Base-by-base conservation (phyloP, 2,113 vertebrate species). In the Calyptomena viridis region DNA sequence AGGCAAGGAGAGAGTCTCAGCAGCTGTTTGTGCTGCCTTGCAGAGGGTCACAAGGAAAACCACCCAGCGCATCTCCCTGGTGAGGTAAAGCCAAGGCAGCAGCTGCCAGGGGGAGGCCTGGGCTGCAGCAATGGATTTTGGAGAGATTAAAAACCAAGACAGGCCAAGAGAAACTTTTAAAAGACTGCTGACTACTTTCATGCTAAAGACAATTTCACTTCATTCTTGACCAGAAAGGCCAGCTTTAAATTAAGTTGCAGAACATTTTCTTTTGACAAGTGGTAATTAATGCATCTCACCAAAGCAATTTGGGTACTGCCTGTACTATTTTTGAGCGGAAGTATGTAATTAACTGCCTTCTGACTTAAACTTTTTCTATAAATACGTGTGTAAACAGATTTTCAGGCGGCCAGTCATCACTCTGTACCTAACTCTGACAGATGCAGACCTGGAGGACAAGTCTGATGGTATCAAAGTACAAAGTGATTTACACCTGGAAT, bases 211-310 rank as follows among this genome's bases (percentile, higher is more conserved):
- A 49, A 67, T 49, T 77, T 52, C 87, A 39, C 60, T 75, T 72
- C 40, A 49, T 46, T 71, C 64, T 88, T 28, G 19, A 76, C 40
- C 52, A 94, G 42, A 76, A 53, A 82, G 67, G 21, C 11, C 84
- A 86, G 66, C 87, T 84, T 95, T 91, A 95, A 95, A 55, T 60
- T 73, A 94, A 62, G 18, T 46, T 72, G 44, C 58, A 74, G 83
- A 88, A 80, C 59, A 27, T 75, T 74, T 88, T 91, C 89, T 76
- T 96, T 95, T 85, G 92, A 90, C 28, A 95, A n/a, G 56, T 73
- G 86, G 74, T 84, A 87, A 95, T 87, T 90, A 93, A 95, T 25
- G 60, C 42, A 78, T 69, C 89, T 78, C 40, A 50, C 56, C 56
- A 50, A 96, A 96, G 80, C 74, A 75, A 72, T 76, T 33, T 66